Conservation (phyloP, 1,140 invertebrate species). For the Papilio polytes region DNA sequence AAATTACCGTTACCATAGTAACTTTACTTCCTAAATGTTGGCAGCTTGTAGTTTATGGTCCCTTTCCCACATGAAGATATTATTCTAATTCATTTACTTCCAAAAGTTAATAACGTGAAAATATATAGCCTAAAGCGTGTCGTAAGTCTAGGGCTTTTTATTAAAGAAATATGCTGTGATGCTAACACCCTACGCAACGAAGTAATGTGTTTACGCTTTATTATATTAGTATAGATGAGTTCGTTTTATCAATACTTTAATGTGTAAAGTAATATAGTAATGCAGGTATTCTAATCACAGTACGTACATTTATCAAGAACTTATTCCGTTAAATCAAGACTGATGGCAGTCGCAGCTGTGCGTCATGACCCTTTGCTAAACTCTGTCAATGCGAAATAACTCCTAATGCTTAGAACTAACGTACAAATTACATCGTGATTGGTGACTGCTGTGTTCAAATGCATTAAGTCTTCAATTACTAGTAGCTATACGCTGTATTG, state of each 20-base stretch:
- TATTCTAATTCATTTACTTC: too few species aligned
- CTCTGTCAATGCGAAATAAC: background rate
- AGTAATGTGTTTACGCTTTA: too few species aligned
- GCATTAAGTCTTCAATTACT: slow-evolving; percentile 7
- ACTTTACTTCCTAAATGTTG: too few species aligned
- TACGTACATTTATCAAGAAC: slow-evolving; percentile 22
- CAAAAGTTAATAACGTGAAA: too few species aligned
- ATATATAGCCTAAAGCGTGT: too few species aligned
- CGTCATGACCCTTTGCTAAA: background rate
- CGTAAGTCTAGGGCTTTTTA: too few species aligned
- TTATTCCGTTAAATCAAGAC: slow-evolving; percentile 25
- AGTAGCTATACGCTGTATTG: background rate
- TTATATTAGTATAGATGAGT: too few species aligned
- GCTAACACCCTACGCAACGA: too few species aligned
- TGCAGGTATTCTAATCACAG: slow-evolving; percentile 12
- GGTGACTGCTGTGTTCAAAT: background rate
- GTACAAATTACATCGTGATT: slow-evolving; percentile 2
- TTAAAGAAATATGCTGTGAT: too few species aligned
- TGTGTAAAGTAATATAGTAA: background rate
- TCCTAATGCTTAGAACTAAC: background rate
- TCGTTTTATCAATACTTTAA: background rate
- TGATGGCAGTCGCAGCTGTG: slow-evolving; percentile 14
- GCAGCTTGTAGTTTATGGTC: too few species aligned
- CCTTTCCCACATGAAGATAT: too few species aligned
- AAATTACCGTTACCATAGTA: too few species aligned